Base-by-base conservation (phyloP, 2,888 invertebrate species). In the Neelides folsomi region DNA sequence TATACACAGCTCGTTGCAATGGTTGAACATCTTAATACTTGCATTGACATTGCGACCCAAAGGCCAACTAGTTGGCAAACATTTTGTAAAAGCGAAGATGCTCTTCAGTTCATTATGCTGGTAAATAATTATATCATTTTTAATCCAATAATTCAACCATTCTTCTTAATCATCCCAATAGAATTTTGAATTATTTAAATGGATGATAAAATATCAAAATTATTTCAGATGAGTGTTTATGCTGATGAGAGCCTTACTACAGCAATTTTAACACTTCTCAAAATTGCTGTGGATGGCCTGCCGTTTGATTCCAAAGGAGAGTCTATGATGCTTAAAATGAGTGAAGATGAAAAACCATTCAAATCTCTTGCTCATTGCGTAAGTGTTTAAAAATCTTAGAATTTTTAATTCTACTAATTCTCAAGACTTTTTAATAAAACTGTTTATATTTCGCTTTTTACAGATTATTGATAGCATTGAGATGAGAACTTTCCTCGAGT, bases 21-120 rank as follows among this genome's bases (percentile, higher is more conserved):
- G 52, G 90, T 95, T 67, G 95, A 95, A 66, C 92, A 94, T 71
- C 74, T 97, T 57, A 93, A 94, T 73, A 83, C 86, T 4, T 93
- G 94, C 66, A 81, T 86, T 47, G 95, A 97, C 71, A 87, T 95
- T 53, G 93, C 93, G 36, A 80, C 83, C 48, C 81, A 83, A 49
- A 82, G 95, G 49, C 89, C 92, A 0, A 83, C 86, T 62, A 95
- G 95, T 74, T 97, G 95, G 95, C 94, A 95, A 71, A 79, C 83
- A 67, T 86, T 86, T 69, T 92, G 90, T 67, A 71, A 85, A 66
- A 79, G 82, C 27, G 78, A 79, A 59, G 81, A 83, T 4, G 79
- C 93, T 45, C 76, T 89, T 20, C 83, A 88, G 63, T 81, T 94
- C 66, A 77, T 94, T 66, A 78, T 83, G 54, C 71, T 70, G 59